A percentile compares a stretch with the other conserved stretches of the same genome.
Conservation (phyloP, 2,888 invertebrate genomes). For the Syritta pipiens region DNA sequence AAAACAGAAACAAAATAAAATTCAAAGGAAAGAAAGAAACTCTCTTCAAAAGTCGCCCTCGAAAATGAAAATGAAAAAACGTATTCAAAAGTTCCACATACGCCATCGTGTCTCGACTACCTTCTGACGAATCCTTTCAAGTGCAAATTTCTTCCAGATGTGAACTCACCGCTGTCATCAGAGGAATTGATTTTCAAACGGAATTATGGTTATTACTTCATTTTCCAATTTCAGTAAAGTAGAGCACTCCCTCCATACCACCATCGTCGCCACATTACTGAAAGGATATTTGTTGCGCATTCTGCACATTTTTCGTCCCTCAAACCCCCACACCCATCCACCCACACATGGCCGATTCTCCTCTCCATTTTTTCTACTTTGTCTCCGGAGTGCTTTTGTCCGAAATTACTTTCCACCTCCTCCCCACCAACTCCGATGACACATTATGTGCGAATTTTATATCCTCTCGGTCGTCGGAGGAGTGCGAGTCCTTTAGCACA, state of each 20-base stretch:
- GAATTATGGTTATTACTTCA: constrained; percentile 31
- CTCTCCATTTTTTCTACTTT: too few relatives aligned
- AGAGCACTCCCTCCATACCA: background rate
- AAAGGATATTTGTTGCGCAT: constrained; percentile 34
- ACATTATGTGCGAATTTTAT: constrained; percentile 33
- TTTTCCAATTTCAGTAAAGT: constrained; percentile 2
- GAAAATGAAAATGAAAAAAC: background rate
- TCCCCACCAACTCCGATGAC: constrained; percentile 5
- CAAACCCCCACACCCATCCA: background rate
- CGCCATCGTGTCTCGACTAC: background rate
- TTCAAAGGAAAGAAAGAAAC: too few relatives aligned
- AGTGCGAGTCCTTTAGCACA: background rate
- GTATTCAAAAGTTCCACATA: constrained; percentile 6
- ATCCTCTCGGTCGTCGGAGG: too few relatives aligned
- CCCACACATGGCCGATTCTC: too few relatives aligned
- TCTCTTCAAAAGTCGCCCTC: too few relatives aligned
- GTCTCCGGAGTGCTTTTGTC: too few relatives aligned
- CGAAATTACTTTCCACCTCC: constrained; percentile 18
- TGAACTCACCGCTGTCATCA: background rate
- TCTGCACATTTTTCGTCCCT: constrained; percentile 4
- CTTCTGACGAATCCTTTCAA: constrained; percentile 12
- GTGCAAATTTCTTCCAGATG: constrained; percentile 20
- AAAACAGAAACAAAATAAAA: too few relatives aligned
- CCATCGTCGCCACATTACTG: too few relatives aligned
- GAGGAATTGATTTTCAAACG: constrained; percentile 34